A percentile compares a stretch with the other conserved stretches of the same genome.
phyloP scores from a whole-genome alignment of 2,113 vertebrate genomes.

The Zapornia atra region DNA sequence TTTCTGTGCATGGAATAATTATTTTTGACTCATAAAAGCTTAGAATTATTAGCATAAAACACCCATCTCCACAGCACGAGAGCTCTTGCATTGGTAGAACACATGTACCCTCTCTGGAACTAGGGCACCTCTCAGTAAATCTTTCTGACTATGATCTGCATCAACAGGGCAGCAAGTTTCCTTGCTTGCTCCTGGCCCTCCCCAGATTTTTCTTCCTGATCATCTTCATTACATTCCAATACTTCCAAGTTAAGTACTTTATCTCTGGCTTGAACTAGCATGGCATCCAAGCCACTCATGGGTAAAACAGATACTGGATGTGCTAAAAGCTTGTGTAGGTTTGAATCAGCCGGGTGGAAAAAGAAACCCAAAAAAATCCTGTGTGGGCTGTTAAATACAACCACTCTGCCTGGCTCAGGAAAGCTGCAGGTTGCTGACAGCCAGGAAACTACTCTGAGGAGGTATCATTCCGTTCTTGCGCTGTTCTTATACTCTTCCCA shows the following conservation, averaged over 20 bases:
- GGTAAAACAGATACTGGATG: neutral
- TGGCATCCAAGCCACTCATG: neutral
- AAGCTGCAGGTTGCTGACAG: neutral
- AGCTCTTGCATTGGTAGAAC: neutral
- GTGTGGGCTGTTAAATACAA: neutral
- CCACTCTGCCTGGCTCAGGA: neutral
- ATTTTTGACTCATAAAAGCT: neutral
- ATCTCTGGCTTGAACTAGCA: neutral
- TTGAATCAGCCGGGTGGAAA: neutral
- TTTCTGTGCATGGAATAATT: neutral
- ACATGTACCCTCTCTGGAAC: neutral
- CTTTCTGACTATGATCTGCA: neutral
- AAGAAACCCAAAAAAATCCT: neutral
- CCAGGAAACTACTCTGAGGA: neutral
- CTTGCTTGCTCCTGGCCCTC: neutral
- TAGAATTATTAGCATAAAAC: neutral
- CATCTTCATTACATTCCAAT: neutral
- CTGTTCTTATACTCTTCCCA: neutral
- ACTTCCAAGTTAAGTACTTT: neutral
- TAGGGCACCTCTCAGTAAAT: neutral
- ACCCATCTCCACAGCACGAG: neutral
- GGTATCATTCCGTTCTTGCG: neutral
- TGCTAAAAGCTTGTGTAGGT: conserved; percentile 3
- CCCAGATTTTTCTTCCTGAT: neutral
- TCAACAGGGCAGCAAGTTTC: neutral